These are phyloP conservation scores for Calyptomena viridis DNA, from an alignment of 2,113 vertebrate genomes.

Conservation along the genomic window DNA sequence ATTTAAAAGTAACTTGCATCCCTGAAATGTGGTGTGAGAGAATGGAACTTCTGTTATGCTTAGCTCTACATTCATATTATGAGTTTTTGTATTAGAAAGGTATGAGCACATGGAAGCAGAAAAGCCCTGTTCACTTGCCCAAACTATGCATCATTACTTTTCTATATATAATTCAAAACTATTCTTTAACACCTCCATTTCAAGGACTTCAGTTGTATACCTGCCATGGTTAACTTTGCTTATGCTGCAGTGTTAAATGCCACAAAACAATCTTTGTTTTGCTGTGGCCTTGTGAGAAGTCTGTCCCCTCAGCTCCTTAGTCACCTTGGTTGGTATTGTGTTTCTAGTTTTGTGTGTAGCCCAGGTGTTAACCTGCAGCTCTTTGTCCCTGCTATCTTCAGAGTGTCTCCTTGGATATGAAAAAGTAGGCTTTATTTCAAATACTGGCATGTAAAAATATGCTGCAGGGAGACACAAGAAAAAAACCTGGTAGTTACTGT, in stretches of 20 bases:
- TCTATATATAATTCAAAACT: neutral
- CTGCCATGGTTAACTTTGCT: neutral
- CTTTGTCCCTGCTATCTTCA: rapidly evolving
- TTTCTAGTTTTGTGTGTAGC: neutral
- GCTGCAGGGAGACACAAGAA: neutral
- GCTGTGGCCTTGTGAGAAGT: neutral
- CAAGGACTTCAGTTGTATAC: neutral
- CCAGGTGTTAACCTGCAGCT: neutral
- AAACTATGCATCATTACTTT: neutral
- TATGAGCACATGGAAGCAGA: neutral
- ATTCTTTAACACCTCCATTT: neutral
- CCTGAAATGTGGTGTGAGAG: rapidly evolving
- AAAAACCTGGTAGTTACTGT: neutral
- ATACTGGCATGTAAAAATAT: neutral
- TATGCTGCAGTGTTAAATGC: neutral
- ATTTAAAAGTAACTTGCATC: neutral
- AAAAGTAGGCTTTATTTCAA: neutral
- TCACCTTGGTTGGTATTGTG: neutral
- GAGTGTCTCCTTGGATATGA: neutral
- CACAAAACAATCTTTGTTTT: neutral
- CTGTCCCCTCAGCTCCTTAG: neutral
- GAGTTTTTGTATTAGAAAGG: neutral
- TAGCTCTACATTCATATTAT: neutral
- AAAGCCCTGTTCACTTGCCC: neutral
- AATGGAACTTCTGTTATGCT: neutral